Evolutionary conservation across 2,797 vertebrate species (phyloP).

Genomic region (Epinephelus awoara): DNA sequence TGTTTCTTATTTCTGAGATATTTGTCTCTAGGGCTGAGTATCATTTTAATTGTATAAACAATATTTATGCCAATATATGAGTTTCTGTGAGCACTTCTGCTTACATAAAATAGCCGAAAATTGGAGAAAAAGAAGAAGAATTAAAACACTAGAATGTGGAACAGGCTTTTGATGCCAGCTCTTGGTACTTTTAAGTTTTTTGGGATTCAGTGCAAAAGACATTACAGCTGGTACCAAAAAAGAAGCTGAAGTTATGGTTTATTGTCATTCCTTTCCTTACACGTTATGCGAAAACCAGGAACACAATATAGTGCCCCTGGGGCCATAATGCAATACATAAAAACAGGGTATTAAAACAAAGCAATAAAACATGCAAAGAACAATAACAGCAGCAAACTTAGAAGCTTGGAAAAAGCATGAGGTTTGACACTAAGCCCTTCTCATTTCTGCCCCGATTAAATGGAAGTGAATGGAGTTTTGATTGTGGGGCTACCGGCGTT

Average conservation of each 20-base stretch:
- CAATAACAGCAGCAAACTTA: no score
- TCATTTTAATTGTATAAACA: neutral
- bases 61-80: neutral
- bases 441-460: neutral
- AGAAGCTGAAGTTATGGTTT: neutral
- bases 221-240: neutral
- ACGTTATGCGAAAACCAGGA: no score
- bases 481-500: neutral
- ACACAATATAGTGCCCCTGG: no score
- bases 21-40: neutral
- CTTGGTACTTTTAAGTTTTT: neutral
- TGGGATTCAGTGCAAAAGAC: neutral
- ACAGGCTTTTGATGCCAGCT: neutral
- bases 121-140: neutral
- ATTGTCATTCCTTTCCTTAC: no score
- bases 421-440: neutral
- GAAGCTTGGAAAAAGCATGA: no score
- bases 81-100: neutral
- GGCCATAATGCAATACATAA: no score
- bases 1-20: neutral
- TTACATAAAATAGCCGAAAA: neutral
- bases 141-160: neutral
- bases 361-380: no score
- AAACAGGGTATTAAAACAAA: no score
- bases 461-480: neutral